These are phyloP conservation scores for Caenorhabditis virilis DNA, from an alignment of 2,888 invertebrate species.

Conservation along the genomic window DNA sequence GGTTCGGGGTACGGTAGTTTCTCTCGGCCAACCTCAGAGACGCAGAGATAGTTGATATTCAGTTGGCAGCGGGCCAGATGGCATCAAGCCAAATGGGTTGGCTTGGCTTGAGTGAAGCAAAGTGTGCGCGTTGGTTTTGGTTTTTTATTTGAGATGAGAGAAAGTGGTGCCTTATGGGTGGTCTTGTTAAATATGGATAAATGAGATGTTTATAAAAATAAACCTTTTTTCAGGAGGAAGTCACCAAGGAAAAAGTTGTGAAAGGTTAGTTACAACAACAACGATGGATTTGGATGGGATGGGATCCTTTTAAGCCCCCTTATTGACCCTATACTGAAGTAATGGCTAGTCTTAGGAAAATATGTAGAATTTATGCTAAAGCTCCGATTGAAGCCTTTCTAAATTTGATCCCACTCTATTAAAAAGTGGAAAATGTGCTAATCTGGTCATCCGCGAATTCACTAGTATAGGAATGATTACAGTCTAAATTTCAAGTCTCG, in stretches of 20 bases:
- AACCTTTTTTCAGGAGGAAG: conserved; percentile 42
- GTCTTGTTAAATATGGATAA: not conserved
- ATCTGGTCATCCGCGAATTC: no score
- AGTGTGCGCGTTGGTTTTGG: no score
- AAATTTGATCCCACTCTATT: no score
- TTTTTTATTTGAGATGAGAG: no score
- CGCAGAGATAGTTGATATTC: conserved; percentile 1
- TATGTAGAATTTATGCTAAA: no score
- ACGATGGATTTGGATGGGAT: not conserved
- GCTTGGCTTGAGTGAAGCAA: not conserved
- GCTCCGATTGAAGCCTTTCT: no score
- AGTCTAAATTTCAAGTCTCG: no score
- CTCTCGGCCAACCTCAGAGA: conserved; percentile 2
- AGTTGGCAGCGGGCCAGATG: conserved; percentile 13
- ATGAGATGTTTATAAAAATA: not conserved
- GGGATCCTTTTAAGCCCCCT: not conserved
- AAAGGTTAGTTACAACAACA: no score
- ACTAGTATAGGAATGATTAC: no score
- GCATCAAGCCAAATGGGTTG: conserved; percentile 1
- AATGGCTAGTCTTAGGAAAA: no score
- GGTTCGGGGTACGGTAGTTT: not conserved
- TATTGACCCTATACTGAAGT: no score
- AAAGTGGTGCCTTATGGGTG: not conserved
- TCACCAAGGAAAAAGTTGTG: conserved; percentile 34
- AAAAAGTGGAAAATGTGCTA: no score